Evolutionary conservation across 2,888 invertebrate species (phyloP).

Genomic region (Autographa pulchrina): DNA sequence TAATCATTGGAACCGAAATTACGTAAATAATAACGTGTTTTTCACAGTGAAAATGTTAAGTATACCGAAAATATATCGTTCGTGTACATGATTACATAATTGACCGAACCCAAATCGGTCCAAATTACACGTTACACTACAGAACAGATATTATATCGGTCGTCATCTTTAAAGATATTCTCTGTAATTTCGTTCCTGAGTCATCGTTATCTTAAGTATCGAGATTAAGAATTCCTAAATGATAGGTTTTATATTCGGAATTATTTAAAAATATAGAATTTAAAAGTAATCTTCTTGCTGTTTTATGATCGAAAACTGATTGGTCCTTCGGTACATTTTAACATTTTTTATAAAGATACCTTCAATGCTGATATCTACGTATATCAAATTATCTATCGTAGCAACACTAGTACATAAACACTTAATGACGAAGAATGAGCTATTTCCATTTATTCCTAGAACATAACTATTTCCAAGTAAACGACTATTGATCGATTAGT

Average conservation of each 20-base stretch:
- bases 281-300: conserved; percentile 20
- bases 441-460: conserved; percentile 8
- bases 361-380: not conserved
- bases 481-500: conserved; percentile 29
- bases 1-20: conserved; percentile 38
- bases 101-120: conserved; percentile 51
- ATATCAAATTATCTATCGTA: not conserved
- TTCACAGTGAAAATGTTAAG: conserved; percentile 49
- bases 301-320: not conserved
- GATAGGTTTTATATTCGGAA: conserved; percentile 36
- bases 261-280: conserved; percentile 33
- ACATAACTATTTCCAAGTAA: conserved; percentile 19
- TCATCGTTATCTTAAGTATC: conserved; percentile 54
- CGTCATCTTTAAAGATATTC: conserved; percentile 46
- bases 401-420: not conserved
- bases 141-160: conserved; percentile 35
- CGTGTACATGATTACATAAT: conserved; percentile 59
- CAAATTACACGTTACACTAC: conserved; percentile 57
- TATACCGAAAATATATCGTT: conserved; percentile 49
- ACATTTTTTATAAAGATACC: not conserved
- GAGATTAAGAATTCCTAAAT: conserved; percentile 46
- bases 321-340: not conserved
- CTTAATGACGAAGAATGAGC: conserved; percentile 1
- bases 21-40: conserved; percentile 45
- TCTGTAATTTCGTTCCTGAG: conserved; percentile 46